These are phyloP conservation scores for Sinella curviseta DNA, from an alignment of 1,140 invertebrate species.

Conservation along the genomic window DNA sequence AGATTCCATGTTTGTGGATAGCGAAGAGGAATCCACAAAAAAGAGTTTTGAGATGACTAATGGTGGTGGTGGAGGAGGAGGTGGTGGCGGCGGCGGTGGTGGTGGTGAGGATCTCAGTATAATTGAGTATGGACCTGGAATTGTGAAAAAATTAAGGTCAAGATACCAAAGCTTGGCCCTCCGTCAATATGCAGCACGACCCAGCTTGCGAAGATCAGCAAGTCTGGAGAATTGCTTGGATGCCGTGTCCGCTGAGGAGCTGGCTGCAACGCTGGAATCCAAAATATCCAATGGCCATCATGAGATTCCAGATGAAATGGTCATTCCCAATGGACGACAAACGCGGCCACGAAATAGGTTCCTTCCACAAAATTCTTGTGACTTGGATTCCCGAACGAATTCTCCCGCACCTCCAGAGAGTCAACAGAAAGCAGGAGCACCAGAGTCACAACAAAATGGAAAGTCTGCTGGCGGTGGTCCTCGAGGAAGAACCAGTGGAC, in stretches of 20 bases:
- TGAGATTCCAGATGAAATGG: constrained; percentile 53
- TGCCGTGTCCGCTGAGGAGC: constrained; percentile 53
- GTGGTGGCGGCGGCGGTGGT: constrained; percentile 17
- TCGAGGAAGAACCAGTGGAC: constrained; percentile 32
- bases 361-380: neutral
- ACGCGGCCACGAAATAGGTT: neutral
- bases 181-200: constrained; percentile 58
- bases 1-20: constrained; percentile 22
- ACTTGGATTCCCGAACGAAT: neutral
- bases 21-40: constrained; percentile 30
- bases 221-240: constrained; percentile 82
- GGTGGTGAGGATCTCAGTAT: constrained; percentile 43
- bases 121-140: constrained; percentile 84
- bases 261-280: neutral
- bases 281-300: constrained; percentile 26
- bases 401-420: neutral
- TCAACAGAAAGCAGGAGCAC: neutral
- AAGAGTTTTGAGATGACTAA: neutral
- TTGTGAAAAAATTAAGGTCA: constrained; percentile 80
- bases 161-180: constrained; percentile 79
- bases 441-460: neutral
- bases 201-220: constrained; percentile 70
- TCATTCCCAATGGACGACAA: constrained; percentile 35
- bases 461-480: neutral
- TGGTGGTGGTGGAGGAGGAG: constrained; percentile 26